These are phyloP conservation scores for Esox lucius DNA, from an alignment of 2,797 vertebrate species.

Conservation along the genomic window DNA sequence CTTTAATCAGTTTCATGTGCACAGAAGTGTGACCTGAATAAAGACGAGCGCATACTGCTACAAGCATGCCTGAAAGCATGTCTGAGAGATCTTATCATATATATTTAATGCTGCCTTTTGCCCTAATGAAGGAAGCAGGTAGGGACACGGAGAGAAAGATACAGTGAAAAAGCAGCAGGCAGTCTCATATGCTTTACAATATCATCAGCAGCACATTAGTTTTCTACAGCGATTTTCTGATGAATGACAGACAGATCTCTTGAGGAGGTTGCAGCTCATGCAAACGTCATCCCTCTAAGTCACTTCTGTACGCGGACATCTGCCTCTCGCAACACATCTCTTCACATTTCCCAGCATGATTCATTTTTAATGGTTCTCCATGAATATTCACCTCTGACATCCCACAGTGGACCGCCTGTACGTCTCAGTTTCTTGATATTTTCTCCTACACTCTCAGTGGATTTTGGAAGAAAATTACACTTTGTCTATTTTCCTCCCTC, in stretches of 20 bases:
- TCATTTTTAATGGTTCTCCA: constrained; percentile 15
- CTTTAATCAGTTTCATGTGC: constrained; percentile 38
- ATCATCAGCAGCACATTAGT: background rate
- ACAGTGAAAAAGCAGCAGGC: background rate
- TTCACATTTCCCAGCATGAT: background rate
- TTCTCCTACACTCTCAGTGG: background rate
- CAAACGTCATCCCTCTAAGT: background rate
- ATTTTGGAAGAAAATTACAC: background rate
- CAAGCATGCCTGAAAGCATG: constrained; percentile 62
- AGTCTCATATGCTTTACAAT: background rate
- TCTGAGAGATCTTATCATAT: constrained; percentile 64
- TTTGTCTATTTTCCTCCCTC: background rate
- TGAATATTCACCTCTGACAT: constrained; percentile 11
- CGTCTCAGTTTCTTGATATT: background rate
- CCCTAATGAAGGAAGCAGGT: constrained; percentile 58
- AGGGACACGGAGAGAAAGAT: constrained; percentile 35
- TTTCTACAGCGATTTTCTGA: background rate
- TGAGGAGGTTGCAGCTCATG: background rate
- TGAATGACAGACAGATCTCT: background rate
- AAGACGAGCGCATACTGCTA: constrained; percentile 38
- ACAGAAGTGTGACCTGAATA: constrained; percentile 58
- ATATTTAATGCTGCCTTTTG: constrained; percentile 73
- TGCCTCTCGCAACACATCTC: background rate
- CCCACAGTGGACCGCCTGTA: background rate
- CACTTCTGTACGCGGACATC: background rate